These are phyloP conservation scores for Gambelia wislizenii DNA, from an alignment of 2,797 vertebrate species.

Conservation along the genomic window DNA sequence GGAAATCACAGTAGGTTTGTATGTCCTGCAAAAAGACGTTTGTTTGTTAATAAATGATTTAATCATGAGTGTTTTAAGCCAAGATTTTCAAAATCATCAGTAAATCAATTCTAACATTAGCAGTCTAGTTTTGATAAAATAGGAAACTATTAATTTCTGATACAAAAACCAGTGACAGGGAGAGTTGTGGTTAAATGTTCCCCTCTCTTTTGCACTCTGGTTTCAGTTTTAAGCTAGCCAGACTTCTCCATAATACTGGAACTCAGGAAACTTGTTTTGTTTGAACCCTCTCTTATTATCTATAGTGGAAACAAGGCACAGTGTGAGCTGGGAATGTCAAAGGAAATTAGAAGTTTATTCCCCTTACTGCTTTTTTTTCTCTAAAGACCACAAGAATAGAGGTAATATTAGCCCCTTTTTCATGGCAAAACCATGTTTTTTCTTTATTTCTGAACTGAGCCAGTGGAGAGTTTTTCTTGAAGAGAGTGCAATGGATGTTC, in stretches of 20 bases:
- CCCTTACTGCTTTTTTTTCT: background rate
- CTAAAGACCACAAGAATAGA: background rate
- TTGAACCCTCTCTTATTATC: background rate
- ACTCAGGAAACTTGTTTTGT: background rate
- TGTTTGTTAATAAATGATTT: conserved; percentile 1
- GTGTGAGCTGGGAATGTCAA: background rate
- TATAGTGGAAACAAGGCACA: background rate
- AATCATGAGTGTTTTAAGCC: background rate
- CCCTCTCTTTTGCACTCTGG: background rate
- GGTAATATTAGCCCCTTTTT: background rate
- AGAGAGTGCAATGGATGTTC: background rate
- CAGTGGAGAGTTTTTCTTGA: background rate
- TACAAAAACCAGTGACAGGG: background rate
- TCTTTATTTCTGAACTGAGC: background rate
- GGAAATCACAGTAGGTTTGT: conserved; percentile 94
- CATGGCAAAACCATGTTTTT: background rate
- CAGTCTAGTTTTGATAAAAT: no score
- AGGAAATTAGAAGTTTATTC: background rate
- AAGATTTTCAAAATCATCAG: background rate
- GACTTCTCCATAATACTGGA: background rate
- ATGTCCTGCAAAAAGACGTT: conserved; percentile 82
- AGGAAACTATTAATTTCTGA: no score
- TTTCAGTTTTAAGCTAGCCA: background rate
- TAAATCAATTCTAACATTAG: background rate
- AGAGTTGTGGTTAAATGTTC: background rate